A percentile compares a stretch with the other conserved stretches of the same genome.
Evolutionary conservation across 1,140 invertebrate species (phyloP).

Genomic region (Octopus bimaculoides): DNA sequence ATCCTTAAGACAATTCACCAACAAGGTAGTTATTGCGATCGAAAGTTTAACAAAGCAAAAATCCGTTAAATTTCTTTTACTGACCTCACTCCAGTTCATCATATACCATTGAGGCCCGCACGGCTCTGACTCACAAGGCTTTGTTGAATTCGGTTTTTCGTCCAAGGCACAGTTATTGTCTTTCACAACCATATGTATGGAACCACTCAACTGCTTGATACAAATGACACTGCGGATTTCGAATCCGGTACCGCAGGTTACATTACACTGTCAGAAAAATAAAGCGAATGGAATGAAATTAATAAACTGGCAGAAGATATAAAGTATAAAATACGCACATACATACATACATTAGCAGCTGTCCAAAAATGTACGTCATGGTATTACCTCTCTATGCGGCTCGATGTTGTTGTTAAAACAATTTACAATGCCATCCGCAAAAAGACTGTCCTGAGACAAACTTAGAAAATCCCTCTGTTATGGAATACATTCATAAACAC

Average conservation of each 20-base stretch:
- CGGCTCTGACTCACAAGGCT: slow-evolving; percentile 19
- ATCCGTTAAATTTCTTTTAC: neutral
- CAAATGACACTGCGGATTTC: slow-evolving; percentile 25
- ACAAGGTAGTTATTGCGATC: too few species aligned
- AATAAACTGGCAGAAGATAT: neutral
- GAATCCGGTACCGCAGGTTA: slow-evolving; percentile 84
- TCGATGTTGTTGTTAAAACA: too few species aligned
- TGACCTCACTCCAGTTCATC: slow-evolving; percentile 23
- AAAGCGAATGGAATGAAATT: neutral
- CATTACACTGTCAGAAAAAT: slow-evolving; percentile 69
- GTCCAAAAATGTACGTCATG: too few species aligned
- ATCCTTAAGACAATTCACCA: too few species aligned
- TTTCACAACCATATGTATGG: slow-evolving; percentile 15
- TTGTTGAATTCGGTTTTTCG: slow-evolving; percentile 19
- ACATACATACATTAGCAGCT: too few species aligned
- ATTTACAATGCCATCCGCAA: too few species aligned
- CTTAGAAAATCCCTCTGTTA: too few species aligned
- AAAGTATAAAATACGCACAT: too few species aligned
- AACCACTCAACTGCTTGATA: slow-evolving; percentile 10
- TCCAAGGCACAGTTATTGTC: slow-evolving; percentile 20
- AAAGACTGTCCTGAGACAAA: too few species aligned
- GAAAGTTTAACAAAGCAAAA: too few species aligned
- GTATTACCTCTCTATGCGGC: too few species aligned
- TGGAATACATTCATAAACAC: too few species aligned
- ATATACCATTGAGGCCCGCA: slow-evolving; percentile 27